Base-by-base conservation (phyloP, 2,888 invertebrate species). In the Sicus ferrugineus region DNA sequence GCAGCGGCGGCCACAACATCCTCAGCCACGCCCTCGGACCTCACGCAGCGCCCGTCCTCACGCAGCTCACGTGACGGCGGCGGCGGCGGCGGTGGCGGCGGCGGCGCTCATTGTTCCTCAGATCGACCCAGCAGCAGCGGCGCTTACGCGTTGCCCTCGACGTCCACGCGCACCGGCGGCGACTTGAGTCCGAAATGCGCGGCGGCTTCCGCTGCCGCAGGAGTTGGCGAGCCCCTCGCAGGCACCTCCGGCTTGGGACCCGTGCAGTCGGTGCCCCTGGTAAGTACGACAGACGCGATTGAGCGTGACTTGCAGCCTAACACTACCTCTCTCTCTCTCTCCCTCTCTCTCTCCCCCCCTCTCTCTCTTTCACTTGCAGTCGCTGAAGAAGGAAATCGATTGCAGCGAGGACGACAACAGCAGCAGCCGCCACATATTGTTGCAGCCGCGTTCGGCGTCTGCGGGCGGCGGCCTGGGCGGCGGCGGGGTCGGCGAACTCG, bases 211-310 rank as follows among this genome's bases (percentile, higher is more conserved):
- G 46, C 19, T 63, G 73, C 75, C 64, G 74, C 72, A 52, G 72
- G 70, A 38, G 70, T 74, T 7, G 73, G 72, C 62, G 82, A 82
- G 71, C 74, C 79, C 19, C 70, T 81, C 31, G 76, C 93, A 73
- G 93, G 93, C 73, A 93, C 93, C n/a, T 93, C 93, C 59, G 93
- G 93, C 74, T 87, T 94, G 81, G 92, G 93, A 70, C 95, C 94
- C 70, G 93, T 94, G 78, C 94, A 95, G 86, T 92, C 93, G 89
- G 94, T 93, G 85, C 94, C 94, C 84, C 89, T 95, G 89, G 94
- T 95, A 86, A 89, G 89, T n/a, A n/a, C n/a, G n/a, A n/a, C n/a
- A n/a, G n/a, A n/a, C n/a, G n/a, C n/a, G n/a, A n/a, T n/a, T n/a
- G n/a, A n/a, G n/a, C n/a, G n/a, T n/a, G n/a, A n/a, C n/a, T n/a